Conservation (phyloP, 1,140 invertebrate species). For the Drosophila leontia region DNA sequence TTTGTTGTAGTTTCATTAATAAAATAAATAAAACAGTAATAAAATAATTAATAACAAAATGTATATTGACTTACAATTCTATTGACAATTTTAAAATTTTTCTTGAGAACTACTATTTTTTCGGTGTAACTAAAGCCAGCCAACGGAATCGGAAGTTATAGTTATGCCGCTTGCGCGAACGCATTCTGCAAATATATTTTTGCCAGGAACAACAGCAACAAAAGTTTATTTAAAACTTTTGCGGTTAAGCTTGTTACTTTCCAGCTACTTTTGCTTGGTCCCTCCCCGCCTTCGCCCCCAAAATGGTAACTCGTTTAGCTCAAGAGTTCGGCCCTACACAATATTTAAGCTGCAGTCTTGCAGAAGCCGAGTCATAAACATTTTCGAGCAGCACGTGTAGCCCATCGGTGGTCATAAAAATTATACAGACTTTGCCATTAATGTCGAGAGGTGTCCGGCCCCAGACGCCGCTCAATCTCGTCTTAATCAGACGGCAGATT, state of each 20-base stretch:
- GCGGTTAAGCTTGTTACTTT: slow-evolving; percentile 81
- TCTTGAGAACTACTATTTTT: neutral
- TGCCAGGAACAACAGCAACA: slow-evolving; percentile 55
- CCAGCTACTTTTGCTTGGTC: slow-evolving; percentile 66
- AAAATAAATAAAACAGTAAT: too few relatives aligned
- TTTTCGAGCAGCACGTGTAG: slow-evolving; percentile 44
- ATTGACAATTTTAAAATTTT: neutral
- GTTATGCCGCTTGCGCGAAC: slow-evolving; percentile 75
- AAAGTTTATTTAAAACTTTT: slow-evolving; percentile 82
- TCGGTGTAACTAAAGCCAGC: slow-evolving; percentile 1
- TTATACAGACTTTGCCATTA: slow-evolving; percentile 66
- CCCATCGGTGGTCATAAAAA: slow-evolving; percentile 68
- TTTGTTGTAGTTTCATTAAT: neutral
- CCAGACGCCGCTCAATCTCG: slow-evolving; percentile 26
- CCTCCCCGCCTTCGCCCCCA: neutral
- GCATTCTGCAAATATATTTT: slow-evolving; percentile 67
- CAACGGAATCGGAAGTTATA: slow-evolving; percentile 79
- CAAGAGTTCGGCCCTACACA: slow-evolving; percentile 53
- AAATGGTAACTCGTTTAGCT: slow-evolving; percentile 57
- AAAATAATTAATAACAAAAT: neutral
- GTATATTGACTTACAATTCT: neutral
- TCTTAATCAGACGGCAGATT: slow-evolving; percentile 76
- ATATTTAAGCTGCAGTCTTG: slow-evolving; percentile 67
- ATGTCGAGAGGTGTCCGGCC: slow-evolving; percentile 49
- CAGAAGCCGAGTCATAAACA: slow-evolving; percentile 58